These are phyloP conservation scores for Azorinus chamasolen DNA, from an alignment of 2,888 invertebrate genomes.

Conservation along the genomic window DNA sequence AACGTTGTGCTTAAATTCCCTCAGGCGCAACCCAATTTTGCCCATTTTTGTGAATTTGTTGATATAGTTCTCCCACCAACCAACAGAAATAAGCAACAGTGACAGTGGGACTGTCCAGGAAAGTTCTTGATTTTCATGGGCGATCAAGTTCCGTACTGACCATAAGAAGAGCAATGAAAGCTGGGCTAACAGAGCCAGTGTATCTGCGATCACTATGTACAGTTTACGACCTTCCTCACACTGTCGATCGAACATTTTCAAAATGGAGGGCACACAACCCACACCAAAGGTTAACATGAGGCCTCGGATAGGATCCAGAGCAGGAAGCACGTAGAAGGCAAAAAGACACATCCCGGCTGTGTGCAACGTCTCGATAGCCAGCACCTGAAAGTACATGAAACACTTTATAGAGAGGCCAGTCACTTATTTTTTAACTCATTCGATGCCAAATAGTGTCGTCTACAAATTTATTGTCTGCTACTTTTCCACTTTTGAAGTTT, in stretches of 20 bases:
- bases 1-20: slow-evolving; percentile 91
- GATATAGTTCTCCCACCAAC: slow-evolving; percentile 99
- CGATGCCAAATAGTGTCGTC: no score
- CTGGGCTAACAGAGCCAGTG: slow-evolving; percentile 70
- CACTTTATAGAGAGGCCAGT: no score
- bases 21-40: slow-evolving; percentile 83
- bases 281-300: slow-evolving; percentile 98
- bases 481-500: no score
- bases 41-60: slow-evolving; percentile 92
- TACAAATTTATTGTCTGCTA: not conserved
- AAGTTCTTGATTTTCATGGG: slow-evolving; percentile 59
- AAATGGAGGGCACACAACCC: slow-evolving; percentile 93
- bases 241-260: slow-evolving; percentile 76
- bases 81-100: slow-evolving; percentile 94
- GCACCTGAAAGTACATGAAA: slow-evolving; percentile 88
- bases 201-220: slow-evolving; percentile 64
- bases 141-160: slow-evolving; percentile 67
- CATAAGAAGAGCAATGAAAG: slow-evolving; percentile 74
- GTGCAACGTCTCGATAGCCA: slow-evolving; percentile 95
- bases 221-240: slow-evolving; percentile 63
- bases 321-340: slow-evolving; percentile 95
- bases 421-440: no score
- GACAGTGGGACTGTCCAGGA: slow-evolving; percentile 93
- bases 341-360: slow-evolving; percentile 95
- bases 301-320: slow-evolving; percentile 97